Evolutionary conservation across 2,113 vertebrate genomes (phyloP), one percentile per base, ranked within the genome.

Genomic region (Syrmaticus mikado): DNA sequence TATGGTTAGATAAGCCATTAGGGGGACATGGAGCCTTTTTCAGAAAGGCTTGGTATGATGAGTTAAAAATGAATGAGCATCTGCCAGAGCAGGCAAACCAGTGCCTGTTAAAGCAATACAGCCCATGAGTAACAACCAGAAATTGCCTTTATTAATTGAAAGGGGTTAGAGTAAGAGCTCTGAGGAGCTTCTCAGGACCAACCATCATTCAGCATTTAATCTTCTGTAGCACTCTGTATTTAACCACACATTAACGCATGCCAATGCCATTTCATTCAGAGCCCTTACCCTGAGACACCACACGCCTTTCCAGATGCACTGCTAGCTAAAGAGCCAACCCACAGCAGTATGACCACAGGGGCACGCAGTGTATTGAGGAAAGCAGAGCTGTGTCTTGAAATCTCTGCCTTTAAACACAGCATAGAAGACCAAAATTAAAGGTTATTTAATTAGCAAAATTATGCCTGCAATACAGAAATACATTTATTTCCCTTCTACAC

Each of bases 11-110:
- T 28, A 60, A 92, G 83, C 34, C 53, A 13, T 72, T 6, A 75
- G 48, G 43, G 79, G 65, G 71, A 65, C 17, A n/a, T 61, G 25
- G 50, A 58, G 73, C 43, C 40, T 40, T 67, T 11, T 57, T 28
- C 75, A 89, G 32, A 52, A 50, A 64, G 46, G 67, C 36, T 85
- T 30, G 1, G 13, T 2, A 24, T 3, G 50, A 74, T 8, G 18
- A 87, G 92, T 91, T 95, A 93, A 91, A 95, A 94, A 94, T 82
- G 89, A 91, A 91, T 89, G 82, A 93, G 55, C 1, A 27, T 11
- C 85, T 85, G 64, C 68, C 52, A 6, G 0, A 67, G 72, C 64
- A 7, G 30, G 67, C 82, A 62, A 77, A 38, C 66, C 3, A 18
- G 5, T 8, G 72, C 2, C 32, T 90, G 85, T 70, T 91, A 71